A percentile compares a stretch with the other conserved stretches of the same genome.
phyloP scores from a whole-genome alignment of 2,888 invertebrate species.

The Shargacucullia verbasci region DNA sequence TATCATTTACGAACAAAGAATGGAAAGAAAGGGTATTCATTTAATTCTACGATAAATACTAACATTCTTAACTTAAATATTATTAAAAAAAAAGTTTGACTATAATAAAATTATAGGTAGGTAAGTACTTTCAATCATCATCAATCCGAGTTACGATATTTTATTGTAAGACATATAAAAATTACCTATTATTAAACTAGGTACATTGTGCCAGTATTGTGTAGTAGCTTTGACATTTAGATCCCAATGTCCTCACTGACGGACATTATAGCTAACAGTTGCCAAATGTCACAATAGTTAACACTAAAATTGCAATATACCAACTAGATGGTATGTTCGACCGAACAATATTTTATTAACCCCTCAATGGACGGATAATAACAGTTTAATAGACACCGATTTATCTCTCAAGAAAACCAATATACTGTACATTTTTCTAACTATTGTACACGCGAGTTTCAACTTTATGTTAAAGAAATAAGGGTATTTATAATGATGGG shows the following conservation, averaged over 20 bases:
- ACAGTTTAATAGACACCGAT: constrained; percentile 86
- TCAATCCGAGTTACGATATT: too few species aligned
- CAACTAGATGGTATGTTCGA: constrained; percentile 61
- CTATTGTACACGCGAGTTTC: constrained; percentile 22
- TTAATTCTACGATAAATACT: too few species aligned
- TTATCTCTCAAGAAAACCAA: constrained; percentile 71
- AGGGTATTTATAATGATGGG: constrained; percentile 40
- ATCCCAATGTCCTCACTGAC: constrained; percentile 43
- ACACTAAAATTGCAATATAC: constrained; percentile 64
- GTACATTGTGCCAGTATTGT: constrained; percentile 11
- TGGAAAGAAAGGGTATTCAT: too few species aligned
- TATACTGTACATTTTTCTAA: constrained; percentile 13
- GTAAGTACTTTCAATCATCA: too few species aligned
- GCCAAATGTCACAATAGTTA: constrained; percentile 46
- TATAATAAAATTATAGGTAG: too few species aligned
- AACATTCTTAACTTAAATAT: too few species aligned
- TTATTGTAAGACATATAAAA: too few species aligned
- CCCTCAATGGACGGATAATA: constrained; percentile 82
- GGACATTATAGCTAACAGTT: constrained; percentile 35
- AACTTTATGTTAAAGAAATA: constrained; percentile 37
- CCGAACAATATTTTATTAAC: constrained; percentile 86
- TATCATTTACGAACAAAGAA: too few species aligned
- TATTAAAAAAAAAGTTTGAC: too few species aligned
- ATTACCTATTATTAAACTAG: not conserved
- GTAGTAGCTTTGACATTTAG: constrained; percentile 36